Evolutionary conservation across 1,140 invertebrate genomes (phyloP).

Genomic region (Bombus waltoni): DNA sequence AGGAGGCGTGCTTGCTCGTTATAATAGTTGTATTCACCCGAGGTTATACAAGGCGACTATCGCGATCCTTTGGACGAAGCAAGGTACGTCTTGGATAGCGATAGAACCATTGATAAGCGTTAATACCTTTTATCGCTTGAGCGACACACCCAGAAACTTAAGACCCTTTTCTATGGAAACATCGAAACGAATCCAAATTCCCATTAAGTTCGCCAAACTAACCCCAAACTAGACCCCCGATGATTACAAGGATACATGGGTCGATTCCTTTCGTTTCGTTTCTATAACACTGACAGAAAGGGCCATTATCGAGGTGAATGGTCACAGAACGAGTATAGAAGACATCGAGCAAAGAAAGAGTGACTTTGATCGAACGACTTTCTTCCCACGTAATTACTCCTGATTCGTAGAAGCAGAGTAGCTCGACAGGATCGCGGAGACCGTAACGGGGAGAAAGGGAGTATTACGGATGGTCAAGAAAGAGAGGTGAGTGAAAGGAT

Average conservation of each 20-base stretch:
- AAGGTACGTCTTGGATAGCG: neutral
- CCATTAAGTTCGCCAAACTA: neutral
- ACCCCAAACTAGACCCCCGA: too few relatives aligned
- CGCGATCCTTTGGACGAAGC: neutral
- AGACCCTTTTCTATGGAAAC: neutral
- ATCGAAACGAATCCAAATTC: neutral
- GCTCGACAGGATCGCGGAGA: neutral
- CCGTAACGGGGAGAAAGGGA: constrained; percentile 3
- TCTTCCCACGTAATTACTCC: constrained; percentile 51
- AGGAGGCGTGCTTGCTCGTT: constrained; percentile 59
- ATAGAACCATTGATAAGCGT: neutral
- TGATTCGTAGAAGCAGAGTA: constrained; percentile 23
- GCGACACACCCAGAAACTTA: too few relatives aligned
- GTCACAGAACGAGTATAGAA: neutral
- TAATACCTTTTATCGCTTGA: too few relatives aligned
- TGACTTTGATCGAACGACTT: constrained; percentile 66
- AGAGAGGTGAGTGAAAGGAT: constrained; percentile 69
- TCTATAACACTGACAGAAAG: neutral
- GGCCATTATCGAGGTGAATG: constrained; percentile 40
- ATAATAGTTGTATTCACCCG: constrained; percentile 31
- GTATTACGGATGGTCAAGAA: constrained; percentile 47
- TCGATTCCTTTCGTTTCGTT: neutral
- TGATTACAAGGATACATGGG: neutral
- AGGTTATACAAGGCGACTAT: constrained; percentile 22
- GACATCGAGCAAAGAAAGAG: constrained; percentile 28